Evolutionary conservation across 2,888 invertebrate genomes (phyloP), one percentile per base, ranked within the genome.

Genomic region (Tholera decimalis): DNA sequence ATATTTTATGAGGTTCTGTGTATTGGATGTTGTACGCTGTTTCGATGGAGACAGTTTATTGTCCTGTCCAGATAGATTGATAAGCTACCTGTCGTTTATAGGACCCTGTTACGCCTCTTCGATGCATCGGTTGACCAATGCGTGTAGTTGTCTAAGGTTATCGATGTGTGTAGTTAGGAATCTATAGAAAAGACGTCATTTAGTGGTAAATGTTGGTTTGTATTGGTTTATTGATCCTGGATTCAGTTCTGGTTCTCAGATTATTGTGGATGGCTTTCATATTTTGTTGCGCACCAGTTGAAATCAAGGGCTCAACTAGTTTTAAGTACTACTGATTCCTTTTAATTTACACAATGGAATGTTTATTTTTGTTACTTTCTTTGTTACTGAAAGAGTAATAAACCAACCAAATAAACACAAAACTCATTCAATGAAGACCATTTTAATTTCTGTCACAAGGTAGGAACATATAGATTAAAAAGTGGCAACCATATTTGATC

Each of bases 31-130:
- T 15, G n/a, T 39, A 11, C 47, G 22, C 20, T 56, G 50, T 44
- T 75, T 64, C 33, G 46, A 62, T 30, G 24, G 53, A 41, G 64
- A 72, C 78, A 57, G 73, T 77, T 72, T 77, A 77, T 73, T 77
- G 77, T 73, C 22, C 53, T 77, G 63, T 72, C 51, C 9, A 11
- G 20, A 20, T n/a, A 37, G 55, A 71, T 75, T 58, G 70, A 75
- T 71, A 50, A 35, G 72, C 33, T 44, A 28, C 35, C 44, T 72
- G 64, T 72, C 77, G 2, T 50, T 62, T 77, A 51, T 62, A 46
- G 39, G 35, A n/a, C 33, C 41, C 15, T 76, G 62, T 61, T 56
- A 71, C 50, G 76, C 76, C 69, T 74, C 68, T 49, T 70, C 76
- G n/a, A 76, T 70, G 71, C 44, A 50, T 47, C 1, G 18, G 47